Base-by-base conservation (phyloP, 2,113 vertebrate genomes). In the Eudyptes chrysolophus region DNA sequence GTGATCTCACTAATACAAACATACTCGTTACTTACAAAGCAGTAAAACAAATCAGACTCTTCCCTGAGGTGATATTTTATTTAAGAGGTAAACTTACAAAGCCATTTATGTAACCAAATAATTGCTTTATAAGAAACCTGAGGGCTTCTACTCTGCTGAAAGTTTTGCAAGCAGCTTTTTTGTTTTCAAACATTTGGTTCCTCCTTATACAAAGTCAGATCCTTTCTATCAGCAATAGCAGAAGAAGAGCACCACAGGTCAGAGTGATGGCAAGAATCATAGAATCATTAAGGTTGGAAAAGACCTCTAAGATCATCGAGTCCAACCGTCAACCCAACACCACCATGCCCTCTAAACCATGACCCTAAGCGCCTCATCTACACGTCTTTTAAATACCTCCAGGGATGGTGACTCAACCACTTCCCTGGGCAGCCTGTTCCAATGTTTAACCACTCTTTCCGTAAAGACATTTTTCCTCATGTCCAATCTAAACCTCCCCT, bases 21-120 rank as follows among this genome's bases (percentile, higher is more conserved):
- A 62, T 5, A 49, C 13, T 77, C 4, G 6, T 71, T 90, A 92
- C 84, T 85, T 90, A 86, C 9, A 34, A 36, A 92, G 64, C 38
- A 92, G n/a, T 84, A 94, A 92, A 92, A 80, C 55, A 85, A 88
- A 86, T 84, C 16, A 55, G 48, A 65, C 20, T 93, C 82, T 88
- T 85, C 60, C 86, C 88, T 71, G 36, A 94, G 69, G 62, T 90
- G 79, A 54, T 81, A 64, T 84, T 87, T 96, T 91, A 86, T 87
- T 91, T 87, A 94, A 87, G 77, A 76, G 36, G 61, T 72, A 89
- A 96, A 94, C 69, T 74, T 68, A 71, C 25, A 91, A 96, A 96
- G 60, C 44, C 72, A 84, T 91, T 91, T 87, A 75, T 62, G 69
- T 58, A 84, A 89, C 48, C 20, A 51, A 68, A 66, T 74, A 94